Conservation (phyloP, 2,797 vertebrate genomes). For the Schizopygopsis malacanthus region DNA sequence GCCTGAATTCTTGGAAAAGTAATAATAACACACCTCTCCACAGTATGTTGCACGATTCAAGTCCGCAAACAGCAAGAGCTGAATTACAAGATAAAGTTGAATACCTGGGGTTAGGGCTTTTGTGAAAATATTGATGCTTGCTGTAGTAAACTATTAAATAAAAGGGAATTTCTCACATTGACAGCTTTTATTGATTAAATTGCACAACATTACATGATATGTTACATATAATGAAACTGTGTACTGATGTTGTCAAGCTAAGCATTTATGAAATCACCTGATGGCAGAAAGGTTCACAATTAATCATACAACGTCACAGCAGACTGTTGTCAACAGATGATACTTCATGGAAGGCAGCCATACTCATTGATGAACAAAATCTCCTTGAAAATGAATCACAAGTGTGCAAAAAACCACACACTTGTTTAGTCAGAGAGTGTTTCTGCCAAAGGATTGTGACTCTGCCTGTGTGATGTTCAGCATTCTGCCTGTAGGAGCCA, state of each 20-base stretch:
- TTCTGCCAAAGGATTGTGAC: slow-evolving; percentile 23
- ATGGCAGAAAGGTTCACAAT: not conserved
- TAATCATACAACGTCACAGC: slow-evolving; percentile 23
- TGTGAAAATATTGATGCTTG: not conserved
- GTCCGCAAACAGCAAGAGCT: not conserved
- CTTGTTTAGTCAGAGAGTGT: slow-evolving; percentile 56
- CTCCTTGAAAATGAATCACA: slow-evolving; percentile 67
- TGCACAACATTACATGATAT: not conserved
- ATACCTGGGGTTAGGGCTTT: not conserved
- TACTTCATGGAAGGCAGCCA: slow-evolving; percentile 58
- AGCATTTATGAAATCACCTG: not conserved
- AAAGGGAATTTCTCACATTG: not conserved
- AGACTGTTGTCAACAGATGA: slow-evolving; percentile 57
- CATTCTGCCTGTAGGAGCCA: not conserved
- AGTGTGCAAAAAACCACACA: slow-evolving; percentile 59
- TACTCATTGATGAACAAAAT: slow-evolving; percentile 62
- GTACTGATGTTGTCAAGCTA: slow-evolving; percentile 7
- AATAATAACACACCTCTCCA: not conserved
- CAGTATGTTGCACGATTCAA: not conserved
- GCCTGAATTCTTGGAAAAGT: not conserved
- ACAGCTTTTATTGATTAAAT: not conserved
- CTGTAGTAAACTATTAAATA: not conserved
- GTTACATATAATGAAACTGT: not conserved
- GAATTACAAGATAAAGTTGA: not conserved
- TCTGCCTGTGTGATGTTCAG: not conserved